Conservation (phyloP, 2,113 vertebrate genomes). For the Sebastes schlegelii region DNA sequence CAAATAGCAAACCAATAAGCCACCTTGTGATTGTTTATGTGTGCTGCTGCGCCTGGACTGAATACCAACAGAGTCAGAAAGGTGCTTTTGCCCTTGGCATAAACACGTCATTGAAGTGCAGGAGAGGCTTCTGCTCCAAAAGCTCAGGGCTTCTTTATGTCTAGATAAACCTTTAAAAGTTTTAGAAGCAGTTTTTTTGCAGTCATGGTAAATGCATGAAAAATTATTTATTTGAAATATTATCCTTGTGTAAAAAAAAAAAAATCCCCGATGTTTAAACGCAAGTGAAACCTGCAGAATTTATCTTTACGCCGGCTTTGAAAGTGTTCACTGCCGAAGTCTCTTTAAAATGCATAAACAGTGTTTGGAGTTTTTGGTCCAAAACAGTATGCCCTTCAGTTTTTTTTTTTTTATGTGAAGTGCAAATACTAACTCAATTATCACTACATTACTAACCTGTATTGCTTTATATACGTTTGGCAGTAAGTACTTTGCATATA, state of each 20-base stretch:
- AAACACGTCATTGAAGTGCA: constrained; percentile 61
- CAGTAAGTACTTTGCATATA: constrained; percentile 27
- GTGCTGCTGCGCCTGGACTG: constrained; percentile 50
- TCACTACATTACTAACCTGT: constrained; percentile 8
- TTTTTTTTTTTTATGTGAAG: constrained; percentile 11
- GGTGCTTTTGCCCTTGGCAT: constrained; percentile 61
- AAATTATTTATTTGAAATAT: constrained; percentile 37
- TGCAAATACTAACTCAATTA: constrained; percentile 13
- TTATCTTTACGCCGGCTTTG: constrained; percentile 41
- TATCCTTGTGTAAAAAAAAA: constrained; percentile 14
- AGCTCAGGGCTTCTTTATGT: constrained; percentile 64
- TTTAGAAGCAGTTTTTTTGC: constrained; percentile 37
- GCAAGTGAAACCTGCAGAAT: constrained; percentile 31
- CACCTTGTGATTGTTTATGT: constrained; percentile 65
- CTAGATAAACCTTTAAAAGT: constrained; percentile 45
- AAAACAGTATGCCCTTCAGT: constrained; percentile 4
- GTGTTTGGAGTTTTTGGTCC: constrained; percentile 10
- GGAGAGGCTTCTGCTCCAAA: constrained; percentile 50
- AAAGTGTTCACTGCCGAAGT: neutral
- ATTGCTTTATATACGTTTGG: constrained; percentile 8
- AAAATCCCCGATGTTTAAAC: constrained; percentile 3
- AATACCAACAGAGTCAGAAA: constrained; percentile 61
- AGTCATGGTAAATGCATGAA: constrained; percentile 43
- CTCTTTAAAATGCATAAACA: constrained; percentile 17
- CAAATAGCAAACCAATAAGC: constrained; percentile 62